phyloP scores from a whole-genome alignment of 1,140 invertebrate genomes.

The Drosophila sturtevanti region DNA sequence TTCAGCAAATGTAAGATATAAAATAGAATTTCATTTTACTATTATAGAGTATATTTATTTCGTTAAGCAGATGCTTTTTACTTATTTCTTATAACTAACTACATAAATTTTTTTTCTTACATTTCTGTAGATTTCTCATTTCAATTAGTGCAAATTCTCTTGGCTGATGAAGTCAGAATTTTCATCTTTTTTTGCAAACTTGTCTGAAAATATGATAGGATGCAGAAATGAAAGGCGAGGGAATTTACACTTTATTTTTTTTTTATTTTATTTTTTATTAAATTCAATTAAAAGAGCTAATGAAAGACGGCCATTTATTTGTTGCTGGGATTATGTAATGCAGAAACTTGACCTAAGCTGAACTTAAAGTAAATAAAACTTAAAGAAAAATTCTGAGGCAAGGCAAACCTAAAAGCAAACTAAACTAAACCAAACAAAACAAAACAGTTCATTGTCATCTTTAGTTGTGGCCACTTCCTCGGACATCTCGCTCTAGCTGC shows the following conservation, averaged over 20 bases:
- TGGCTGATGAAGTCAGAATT: conserved; percentile 39
- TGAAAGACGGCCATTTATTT: conserved; percentile 28
- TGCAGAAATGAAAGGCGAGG: not conserved
- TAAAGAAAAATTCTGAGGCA: conserved; percentile 7
- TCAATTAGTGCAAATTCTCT: conserved; percentile 68
- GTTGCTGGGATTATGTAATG: conserved; percentile 37
- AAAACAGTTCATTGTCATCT: conserved; percentile 78
- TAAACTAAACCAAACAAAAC: conserved; percentile 45
- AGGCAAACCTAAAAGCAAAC: conserved; percentile 24
- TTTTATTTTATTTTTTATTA: not conserved
- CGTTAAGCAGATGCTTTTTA: conserved; percentile 57
- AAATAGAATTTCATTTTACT: conserved; percentile 59
- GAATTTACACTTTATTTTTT: not conserved
- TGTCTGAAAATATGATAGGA: not conserved
- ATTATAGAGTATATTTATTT: conserved; percentile 28
- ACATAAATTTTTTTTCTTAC: conserved; percentile 42
- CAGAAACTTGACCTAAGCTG: conserved; percentile 23
- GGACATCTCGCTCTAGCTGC: conserved; percentile 67
- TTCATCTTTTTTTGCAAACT: conserved; percentile 1
- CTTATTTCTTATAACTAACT: conserved; percentile 29
- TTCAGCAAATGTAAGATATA: no score
- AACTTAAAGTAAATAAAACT: conserved; percentile 1
- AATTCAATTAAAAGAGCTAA: conserved; percentile 48
- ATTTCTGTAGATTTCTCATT: conserved; percentile 62
- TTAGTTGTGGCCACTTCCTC: conserved; percentile 72